Conservation (phyloP, 2,888 invertebrate species). For the Epirrhoe alternata region DNA sequence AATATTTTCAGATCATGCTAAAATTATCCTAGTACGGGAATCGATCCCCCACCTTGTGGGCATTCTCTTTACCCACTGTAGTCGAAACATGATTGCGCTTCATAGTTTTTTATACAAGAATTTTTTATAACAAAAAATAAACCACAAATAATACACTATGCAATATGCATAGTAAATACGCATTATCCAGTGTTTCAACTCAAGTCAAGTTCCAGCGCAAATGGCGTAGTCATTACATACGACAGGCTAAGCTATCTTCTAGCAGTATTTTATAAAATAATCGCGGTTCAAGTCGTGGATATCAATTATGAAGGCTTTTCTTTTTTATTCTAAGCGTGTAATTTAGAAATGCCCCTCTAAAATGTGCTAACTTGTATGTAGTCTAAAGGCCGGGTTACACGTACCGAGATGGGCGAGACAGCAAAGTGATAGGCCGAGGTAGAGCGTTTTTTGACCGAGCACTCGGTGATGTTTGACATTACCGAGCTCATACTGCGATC, state of each 20-base stretch:
- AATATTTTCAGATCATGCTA: no score
- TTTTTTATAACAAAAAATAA: not conserved
- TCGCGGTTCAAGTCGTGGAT: constrained; percentile 44
- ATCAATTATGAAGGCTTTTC: constrained; percentile 50
- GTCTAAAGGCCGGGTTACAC: no score
- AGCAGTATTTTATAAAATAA: constrained; percentile 52
- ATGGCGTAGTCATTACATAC: constrained; percentile 42
- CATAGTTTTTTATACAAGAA: not conserved
- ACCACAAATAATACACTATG: not conserved
- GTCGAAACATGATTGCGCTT: not conserved
- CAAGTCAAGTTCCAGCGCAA: constrained; percentile 25
- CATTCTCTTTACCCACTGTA: no score
- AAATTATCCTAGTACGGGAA: no score
- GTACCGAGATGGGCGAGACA: no score
- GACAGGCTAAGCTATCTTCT: constrained; percentile 44
- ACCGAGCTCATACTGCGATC: no score
- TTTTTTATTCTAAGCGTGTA: constrained; percentile 43
- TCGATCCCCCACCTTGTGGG: no score
- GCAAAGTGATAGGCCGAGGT: no score
- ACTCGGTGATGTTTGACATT: no score
- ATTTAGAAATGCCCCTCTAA: no score
- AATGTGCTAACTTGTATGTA: no score
- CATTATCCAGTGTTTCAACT: constrained; percentile 31
- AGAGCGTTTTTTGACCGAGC: no score
- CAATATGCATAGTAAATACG: constrained; percentile 21